phyloP scores from a whole-genome alignment of 1,140 invertebrate genomes.

The Drosophila setifemur region DNA sequence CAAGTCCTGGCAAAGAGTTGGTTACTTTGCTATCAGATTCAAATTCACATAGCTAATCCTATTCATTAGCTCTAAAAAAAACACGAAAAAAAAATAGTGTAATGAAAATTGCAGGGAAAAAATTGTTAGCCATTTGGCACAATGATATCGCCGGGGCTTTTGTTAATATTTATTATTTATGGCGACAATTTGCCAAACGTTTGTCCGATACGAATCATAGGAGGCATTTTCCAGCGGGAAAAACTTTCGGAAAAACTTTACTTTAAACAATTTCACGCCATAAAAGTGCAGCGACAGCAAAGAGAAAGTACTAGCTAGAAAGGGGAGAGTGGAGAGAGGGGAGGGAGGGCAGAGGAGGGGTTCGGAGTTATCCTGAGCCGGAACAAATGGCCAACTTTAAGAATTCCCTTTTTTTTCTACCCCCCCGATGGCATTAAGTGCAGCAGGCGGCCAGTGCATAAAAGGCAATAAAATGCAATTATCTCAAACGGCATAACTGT shows the following conservation, averaged over 20 bases:
- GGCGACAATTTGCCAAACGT: constrained; percentile 51
- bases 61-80: constrained; percentile 25
- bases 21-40: constrained; percentile 1
- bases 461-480: constrained; percentile 79
- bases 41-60: constrained; percentile 11
- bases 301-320: not conserved
- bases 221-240: not conserved
- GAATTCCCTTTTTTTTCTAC: constrained; percentile 38
- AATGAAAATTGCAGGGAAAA: constrained; percentile 17
- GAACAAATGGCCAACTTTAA: constrained; percentile 55
- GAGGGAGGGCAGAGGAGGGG: no score
- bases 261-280: constrained; percentile 71
- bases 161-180: constrained; percentile 51
- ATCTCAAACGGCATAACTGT: constrained; percentile 78
- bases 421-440: constrained; percentile 52
- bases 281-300: constrained; percentile 50
- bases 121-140: constrained; percentile 24
- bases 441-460: constrained; percentile 59
- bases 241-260: constrained; percentile 27
- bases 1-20: constrained; percentile 29
- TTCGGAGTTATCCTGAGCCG: no score
- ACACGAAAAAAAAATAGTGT: not conserved
- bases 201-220: constrained; percentile 30
- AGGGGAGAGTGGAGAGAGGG: no score
- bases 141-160: constrained; percentile 30